Conservation (phyloP, 1,140 invertebrate genomes). For the Lucilia sericata region DNA sequence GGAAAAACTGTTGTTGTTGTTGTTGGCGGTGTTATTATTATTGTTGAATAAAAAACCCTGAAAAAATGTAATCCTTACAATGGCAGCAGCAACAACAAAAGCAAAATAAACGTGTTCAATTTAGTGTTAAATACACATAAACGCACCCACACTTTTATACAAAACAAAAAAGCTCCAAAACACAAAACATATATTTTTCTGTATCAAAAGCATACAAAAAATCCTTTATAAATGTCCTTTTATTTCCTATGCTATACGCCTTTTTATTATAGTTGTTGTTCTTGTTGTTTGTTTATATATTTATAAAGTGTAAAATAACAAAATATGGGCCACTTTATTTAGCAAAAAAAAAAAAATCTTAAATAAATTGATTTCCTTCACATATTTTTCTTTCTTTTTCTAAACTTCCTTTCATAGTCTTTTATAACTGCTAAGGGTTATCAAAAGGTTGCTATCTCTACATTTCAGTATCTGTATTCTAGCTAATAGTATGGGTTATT, state of each 20-base stretch:
- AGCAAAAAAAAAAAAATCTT: neutral
- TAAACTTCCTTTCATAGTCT: neutral
- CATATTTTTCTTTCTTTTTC: neutral
- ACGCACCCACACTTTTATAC: neutral
- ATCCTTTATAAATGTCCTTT: conserved; percentile 21
- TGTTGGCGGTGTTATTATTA: no score
- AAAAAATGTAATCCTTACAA: neutral
- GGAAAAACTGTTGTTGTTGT: no score
- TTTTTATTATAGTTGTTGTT: conserved; percentile 1
- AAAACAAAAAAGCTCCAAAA: no score
- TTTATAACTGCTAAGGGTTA: neutral
- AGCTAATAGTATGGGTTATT: no score
- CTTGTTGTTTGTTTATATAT: neutral
- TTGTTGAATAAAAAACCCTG: neutral
- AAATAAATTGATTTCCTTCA: conserved; percentile 23
- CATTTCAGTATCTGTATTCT: no score
- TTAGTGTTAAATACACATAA: conserved; percentile 32
- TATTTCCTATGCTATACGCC: neutral
- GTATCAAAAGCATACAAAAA: neutral
- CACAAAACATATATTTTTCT: neutral
- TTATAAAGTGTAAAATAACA: conserved; percentile 16
- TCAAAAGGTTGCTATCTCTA: no score
- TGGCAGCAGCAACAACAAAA: neutral
- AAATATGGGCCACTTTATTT: neutral
- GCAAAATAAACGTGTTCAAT: conserved; percentile 32